phyloP scores from a whole-genome alignment of 2,113 vertebrate genomes.

The Ophthalmolycus amberensis region DNA sequence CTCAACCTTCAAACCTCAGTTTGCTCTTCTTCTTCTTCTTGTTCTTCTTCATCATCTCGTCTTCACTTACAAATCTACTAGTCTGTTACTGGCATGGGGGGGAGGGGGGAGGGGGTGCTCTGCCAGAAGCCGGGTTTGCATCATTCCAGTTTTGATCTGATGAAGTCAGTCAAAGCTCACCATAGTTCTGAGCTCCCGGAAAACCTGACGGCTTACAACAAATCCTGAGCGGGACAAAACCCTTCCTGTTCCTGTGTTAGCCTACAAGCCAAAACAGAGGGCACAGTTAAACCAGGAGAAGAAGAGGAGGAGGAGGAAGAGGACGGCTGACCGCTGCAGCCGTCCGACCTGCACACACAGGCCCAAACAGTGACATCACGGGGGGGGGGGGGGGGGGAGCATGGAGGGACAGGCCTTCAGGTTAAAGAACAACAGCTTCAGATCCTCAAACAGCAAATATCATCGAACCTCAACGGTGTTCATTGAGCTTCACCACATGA shows the following conservation, averaged over 20 bases:
- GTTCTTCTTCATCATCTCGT: background rate
- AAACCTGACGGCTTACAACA: conserved; percentile 83
- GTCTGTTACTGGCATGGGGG: conserved; percentile 1
- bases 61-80: conserved; percentile 20
- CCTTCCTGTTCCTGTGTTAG: conserved; percentile 81
- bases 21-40: conserved; percentile 36
- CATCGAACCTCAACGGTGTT: background rate
- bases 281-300: conserved; percentile 64
- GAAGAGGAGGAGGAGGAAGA: background rate
- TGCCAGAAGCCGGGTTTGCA: conserved; percentile 72
- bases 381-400: background rate
- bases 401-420: conserved; percentile 8
- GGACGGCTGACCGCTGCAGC: background rate
- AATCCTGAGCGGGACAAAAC: conserved; percentile 81
- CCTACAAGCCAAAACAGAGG: conserved; percentile 83
- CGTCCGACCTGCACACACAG: conserved; percentile 18
- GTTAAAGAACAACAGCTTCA: conserved; percentile 19
- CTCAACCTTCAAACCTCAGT: conserved; percentile 38
- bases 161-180: conserved; percentile 76
- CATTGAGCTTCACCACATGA: background rate
- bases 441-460: conserved; percentile 3
- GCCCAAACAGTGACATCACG: conserved; percentile 24
- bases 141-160: conserved; percentile 66
- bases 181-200: conserved; percentile 84
- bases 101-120: conserved; percentile 40